phyloP scores from a whole-genome alignment of 2,888 invertebrate genomes.

The Acanthosepion pharaonis region DNA sequence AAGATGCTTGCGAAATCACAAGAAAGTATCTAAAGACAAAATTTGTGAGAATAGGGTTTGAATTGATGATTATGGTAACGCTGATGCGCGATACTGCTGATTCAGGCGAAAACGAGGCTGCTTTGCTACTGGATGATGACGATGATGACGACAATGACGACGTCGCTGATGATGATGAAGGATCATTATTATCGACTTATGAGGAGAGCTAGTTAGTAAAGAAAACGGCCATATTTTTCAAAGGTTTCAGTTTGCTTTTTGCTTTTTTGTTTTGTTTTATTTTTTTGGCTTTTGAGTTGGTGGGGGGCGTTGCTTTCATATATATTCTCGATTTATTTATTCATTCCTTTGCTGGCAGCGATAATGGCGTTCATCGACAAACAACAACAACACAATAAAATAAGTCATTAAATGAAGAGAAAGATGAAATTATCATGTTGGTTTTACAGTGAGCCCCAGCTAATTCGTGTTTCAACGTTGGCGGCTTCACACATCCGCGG shows the following conservation, averaged over 20 bases:
- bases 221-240: neutral
- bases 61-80: neutral
- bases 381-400: neutral
- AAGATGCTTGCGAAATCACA: neutral
- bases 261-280: neutral
- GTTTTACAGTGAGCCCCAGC: too few relatives aligned
- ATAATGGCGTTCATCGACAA: neutral
- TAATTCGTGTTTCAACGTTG: too few relatives aligned
- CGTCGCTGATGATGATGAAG: too few relatives aligned
- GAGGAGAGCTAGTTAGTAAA: neutral
- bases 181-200: neutral
- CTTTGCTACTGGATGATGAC: neutral
- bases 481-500: too few relatives aligned
- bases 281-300: neutral
- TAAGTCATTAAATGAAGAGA: neutral
- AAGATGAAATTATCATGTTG: neutral
- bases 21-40: neutral
- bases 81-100: neutral
- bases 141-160: neutral
- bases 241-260: neutral
- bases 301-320: neutral
- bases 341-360: neutral
- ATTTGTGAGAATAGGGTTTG: neutral
- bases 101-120: neutral
- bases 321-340: neutral